Conservation (phyloP, 2,113 vertebrate species). For the Acanthisitta chloris region DNA sequence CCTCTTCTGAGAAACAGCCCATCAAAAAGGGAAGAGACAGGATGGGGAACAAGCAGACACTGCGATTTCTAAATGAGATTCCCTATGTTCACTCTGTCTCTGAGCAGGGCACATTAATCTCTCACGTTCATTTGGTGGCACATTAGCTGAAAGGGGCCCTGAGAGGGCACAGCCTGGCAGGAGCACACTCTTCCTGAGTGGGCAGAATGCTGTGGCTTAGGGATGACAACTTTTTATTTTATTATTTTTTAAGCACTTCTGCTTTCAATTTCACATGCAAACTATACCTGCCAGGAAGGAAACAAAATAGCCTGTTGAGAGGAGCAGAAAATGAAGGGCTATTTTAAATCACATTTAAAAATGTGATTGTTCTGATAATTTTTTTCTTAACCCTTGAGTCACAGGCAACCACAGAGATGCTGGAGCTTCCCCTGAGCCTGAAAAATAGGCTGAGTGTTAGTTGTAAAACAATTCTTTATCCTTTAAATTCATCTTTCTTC, state of each 20-base stretch:
- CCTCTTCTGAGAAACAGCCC: background rate
- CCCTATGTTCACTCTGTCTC: background rate
- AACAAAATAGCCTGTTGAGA: background rate
- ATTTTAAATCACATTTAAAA: conserved; percentile 1
- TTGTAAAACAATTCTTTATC: background rate
- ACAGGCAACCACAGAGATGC: background rate
- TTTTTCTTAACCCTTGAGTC: background rate
- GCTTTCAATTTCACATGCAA: background rate
- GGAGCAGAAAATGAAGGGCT: conserved; percentile 24
- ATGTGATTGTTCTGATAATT: background rate
- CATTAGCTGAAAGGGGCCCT: background rate
- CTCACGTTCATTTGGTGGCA: background rate
- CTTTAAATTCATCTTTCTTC: background rate
- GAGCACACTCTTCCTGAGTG: background rate
- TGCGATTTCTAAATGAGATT: background rate
- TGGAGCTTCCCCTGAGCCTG: background rate
- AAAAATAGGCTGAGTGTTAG: background rate
- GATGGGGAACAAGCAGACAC: background rate
- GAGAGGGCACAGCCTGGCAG: background rate
- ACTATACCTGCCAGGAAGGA: background rate
- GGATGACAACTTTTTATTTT: background rate
- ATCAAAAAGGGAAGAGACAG: background rate
- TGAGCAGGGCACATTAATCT: background rate
- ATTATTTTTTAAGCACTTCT: background rate
- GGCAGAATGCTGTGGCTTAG: background rate